These are phyloP conservation scores for Euplexia lucipara DNA, from an alignment of 2,888 invertebrate species.

Conservation along the genomic window DNA sequence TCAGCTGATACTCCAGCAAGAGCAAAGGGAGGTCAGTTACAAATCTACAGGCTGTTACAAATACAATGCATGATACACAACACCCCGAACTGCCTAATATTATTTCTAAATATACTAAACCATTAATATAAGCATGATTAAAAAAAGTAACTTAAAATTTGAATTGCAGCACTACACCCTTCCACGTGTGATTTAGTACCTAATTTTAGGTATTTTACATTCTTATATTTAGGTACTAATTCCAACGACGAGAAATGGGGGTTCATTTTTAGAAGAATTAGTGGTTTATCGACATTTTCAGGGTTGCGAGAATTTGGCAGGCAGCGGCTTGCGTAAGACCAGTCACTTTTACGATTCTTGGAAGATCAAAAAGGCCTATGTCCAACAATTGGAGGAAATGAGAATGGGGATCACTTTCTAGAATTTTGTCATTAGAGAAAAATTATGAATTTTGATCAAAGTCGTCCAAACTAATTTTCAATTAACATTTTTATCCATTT, in stretches of 20 bases:
- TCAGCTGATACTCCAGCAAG: constrained; percentile 77
- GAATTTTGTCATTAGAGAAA: neutral
- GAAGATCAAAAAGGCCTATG: neutral
- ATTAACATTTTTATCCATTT: constrained; percentile 26
- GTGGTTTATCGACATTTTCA: too few relatives aligned
- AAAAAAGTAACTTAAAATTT: constrained; percentile 7
- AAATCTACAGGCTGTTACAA: constrained; percentile 30
- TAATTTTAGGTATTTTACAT: constrained; percentile 5
- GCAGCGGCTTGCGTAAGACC: neutral
- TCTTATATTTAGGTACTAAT: constrained; percentile 2
- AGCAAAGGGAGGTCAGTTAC: constrained; percentile 67
- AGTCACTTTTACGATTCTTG: neutral
- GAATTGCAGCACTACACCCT: constrained; percentile 44
- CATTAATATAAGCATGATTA: constrained; percentile 37
- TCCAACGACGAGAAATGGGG: too few relatives aligned
- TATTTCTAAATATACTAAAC: constrained; percentile 3
- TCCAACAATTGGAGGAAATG: neutral
- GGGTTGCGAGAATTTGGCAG: too few relatives aligned
- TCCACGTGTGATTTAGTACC: constrained; percentile 59
- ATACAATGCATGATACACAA: constrained; percentile 63
- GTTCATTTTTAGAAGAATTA: too few relatives aligned
- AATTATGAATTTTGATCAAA: neutral
- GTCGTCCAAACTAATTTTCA: neutral
- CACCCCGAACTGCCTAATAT: constrained; percentile 29
- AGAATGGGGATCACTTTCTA: neutral